Conservation (phyloP, 2,888 invertebrate genomes). For the Lacanobia oleracea region DNA sequence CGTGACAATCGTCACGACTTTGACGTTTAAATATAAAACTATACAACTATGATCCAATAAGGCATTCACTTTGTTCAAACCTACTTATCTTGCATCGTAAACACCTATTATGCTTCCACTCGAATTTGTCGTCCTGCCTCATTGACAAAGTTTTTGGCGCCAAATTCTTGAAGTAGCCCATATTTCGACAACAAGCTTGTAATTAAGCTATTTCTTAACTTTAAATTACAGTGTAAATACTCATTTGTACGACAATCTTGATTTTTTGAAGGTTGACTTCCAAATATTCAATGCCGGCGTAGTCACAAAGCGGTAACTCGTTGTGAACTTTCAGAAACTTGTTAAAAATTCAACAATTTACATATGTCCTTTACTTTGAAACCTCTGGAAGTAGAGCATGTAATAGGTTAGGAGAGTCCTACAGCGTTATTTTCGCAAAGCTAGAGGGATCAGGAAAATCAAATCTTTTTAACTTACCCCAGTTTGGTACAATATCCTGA, state of each 20-base stretch:
- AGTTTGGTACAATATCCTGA: slow-evolving; percentile 93
- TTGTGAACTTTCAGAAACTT: slow-evolving; percentile 48
- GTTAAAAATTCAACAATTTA: not conserved
- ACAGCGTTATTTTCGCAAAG: slow-evolving; percentile 29
- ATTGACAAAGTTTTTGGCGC: slow-evolving; percentile 54
- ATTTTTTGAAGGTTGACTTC: slow-evolving; percentile 65
- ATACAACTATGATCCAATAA: slow-evolving; percentile 62
- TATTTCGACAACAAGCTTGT: slow-evolving; percentile 31
- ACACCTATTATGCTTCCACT: slow-evolving; percentile 30
- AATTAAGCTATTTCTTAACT: slow-evolving; percentile 40
- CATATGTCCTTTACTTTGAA: not conserved
- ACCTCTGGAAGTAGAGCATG: not conserved
- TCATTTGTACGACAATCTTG: slow-evolving; percentile 57
- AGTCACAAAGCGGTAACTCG: slow-evolving; percentile 49
- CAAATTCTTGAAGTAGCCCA: slow-evolving; percentile 37
- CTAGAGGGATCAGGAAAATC: slow-evolving; percentile 12
- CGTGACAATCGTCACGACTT: slow-evolving; percentile 76
- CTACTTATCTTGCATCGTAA: slow-evolving; percentile 42
- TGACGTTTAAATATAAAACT: slow-evolving; percentile 67
- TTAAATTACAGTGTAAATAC: slow-evolving; percentile 43
- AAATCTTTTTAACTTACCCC: slow-evolving; percentile 91
- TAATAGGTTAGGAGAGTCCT: not conserved
- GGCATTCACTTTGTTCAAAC: slow-evolving; percentile 57
- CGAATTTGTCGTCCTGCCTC: slow-evolving; percentile 17
- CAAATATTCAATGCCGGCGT: slow-evolving; percentile 62